Percentiles rank a stretch among this genome's conserved stretches.
These are phyloP conservation scores for Betta splendens DNA, from an alignment of 2,797 vertebrate species.

Conservation along the genomic window DNA sequence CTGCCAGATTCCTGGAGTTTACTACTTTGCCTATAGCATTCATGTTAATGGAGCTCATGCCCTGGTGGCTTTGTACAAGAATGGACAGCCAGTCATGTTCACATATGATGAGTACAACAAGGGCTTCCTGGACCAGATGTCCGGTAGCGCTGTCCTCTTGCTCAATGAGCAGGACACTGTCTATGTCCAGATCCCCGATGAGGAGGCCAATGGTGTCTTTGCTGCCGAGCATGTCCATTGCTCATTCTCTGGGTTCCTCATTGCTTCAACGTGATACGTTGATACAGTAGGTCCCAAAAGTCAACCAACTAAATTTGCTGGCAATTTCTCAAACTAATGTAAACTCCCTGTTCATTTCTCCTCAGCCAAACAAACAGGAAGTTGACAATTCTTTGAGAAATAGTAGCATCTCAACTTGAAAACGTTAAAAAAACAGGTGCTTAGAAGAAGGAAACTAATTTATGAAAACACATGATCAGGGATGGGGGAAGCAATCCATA, in stretches of 20 bases:
- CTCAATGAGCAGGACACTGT: slow-evolving; percentile 96
- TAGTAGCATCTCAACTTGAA: slow-evolving; percentile 83
- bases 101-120: slow-evolving; percentile 97
- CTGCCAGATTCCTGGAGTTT: slow-evolving; percentile 92
- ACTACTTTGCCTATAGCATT: slow-evolving; percentile 95
- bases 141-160: slow-evolving; percentile 91
- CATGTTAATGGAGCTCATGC: slow-evolving; percentile 95
- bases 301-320: slow-evolving; percentile 77
- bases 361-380: slow-evolving; percentile 71
- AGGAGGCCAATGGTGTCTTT: slow-evolving; percentile 94
- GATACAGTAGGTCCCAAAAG: slow-evolving; percentile 59
- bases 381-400: slow-evolving; percentile 80
- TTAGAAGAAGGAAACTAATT: slow-evolving; percentile 84
- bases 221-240: slow-evolving; percentile 96
- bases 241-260: slow-evolving; percentile 98
- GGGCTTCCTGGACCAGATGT: slow-evolving; percentile 98
- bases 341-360: slow-evolving; percentile 72
- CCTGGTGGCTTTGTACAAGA: slow-evolving; percentile 97
- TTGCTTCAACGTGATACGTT: slow-evolving; percentile 90
- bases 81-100: slow-evolving; percentile 92
- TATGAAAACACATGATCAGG: slow-evolving; percentile 83
- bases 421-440: slow-evolving; percentile 82
- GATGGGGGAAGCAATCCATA: slow-evolving; percentile 79
- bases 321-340: slow-evolving; percentile 81
- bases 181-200: slow-evolving; percentile 93